Base-by-base conservation (phyloP, 2,113 vertebrate genomes). In the Platichthys flesus region DNA sequence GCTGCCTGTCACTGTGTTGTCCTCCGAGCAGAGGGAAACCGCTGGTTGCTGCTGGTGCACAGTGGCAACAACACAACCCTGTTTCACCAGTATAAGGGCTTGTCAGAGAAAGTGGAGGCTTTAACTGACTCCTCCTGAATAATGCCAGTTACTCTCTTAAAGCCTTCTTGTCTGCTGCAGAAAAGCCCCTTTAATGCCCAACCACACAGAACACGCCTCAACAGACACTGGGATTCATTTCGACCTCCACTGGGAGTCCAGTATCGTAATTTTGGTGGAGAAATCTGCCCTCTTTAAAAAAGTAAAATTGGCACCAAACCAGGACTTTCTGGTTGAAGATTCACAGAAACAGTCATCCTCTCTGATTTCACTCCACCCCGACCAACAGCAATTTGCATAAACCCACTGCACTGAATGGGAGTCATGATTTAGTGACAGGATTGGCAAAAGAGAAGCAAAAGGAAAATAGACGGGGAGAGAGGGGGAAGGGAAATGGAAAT, bases 171-270 rank as follows among this genome's bases (percentile, higher is more conserved):
- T 75, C 64, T 60, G 62, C 72, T 45, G 54, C 49, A 75, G 70
- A 77, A 80, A 88, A 84, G 58, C 64, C 55, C 37, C 40, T 65
- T 81, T 76, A 74, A 73, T 78, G 75, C 79, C 47, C 45, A 59
- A 58, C 57, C 65, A 13, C 51, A 65, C 51, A 51, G 73, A 81
- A 69, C 64, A 79, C 63, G 74, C 85, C 81, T 76, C 64, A 13
- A n/a, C 51, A n/a, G 51, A 54, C 18, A 23, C 62, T 71, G 58
- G 31, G 40, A 56, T 70, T 71, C 49, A 42, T 71, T 83, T 81
- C 28, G 79, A 52, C 60, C 74, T 42, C 12, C 51, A 61, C 45
- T 14, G 16, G 76, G 28, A 65, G 35, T 63, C 59, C 40, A 0
- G 8, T 64, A 18, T 78, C 74, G 61, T 66, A 57, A 76, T 76